Evolutionary conservation across 2,797 vertebrate species (phyloP).

Genomic region (Sus cebifrons): DNA sequence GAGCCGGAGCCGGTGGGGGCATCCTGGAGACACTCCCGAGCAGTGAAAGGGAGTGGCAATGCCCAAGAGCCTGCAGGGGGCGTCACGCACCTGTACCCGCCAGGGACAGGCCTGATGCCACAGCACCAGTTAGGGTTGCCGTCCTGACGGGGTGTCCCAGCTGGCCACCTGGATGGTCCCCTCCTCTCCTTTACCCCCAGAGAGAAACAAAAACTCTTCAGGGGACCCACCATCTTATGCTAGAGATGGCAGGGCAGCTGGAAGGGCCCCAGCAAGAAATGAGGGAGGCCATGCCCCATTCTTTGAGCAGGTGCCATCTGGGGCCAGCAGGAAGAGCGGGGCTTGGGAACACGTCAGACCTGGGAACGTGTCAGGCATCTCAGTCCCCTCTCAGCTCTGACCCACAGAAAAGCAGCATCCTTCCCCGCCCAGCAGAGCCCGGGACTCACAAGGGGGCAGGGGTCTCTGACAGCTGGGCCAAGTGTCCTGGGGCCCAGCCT

Average conservation of each 20-base stretch:
- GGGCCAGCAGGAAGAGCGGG: slow-evolving; percentile 28
- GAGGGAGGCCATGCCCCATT: neutral
- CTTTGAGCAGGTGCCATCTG: slow-evolving; percentile 15
- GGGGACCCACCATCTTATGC: neutral
- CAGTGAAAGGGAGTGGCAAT: neutral
- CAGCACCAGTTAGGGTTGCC: neutral
- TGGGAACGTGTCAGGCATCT: rapidly evolving
- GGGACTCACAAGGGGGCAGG: neutral
- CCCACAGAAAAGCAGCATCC: slow-evolving; percentile 16
- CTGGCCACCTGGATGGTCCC: neutral
- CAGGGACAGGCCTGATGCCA: neutral
- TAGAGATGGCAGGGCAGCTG: neutral
- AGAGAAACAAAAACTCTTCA: slow-evolving; percentile 14
- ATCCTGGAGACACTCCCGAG: neutral
- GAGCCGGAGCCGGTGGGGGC: neutral
- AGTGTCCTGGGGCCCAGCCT: slow-evolving; percentile 61
- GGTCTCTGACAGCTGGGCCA: slow-evolving; percentile 24
- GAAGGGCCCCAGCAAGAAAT: slow-evolving; percentile 2
- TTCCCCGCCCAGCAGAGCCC: slow-evolving; percentile 7
- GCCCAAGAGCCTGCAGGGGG: slow-evolving; percentile 6
- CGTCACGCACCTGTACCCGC: neutral
- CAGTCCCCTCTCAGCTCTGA: neutral
- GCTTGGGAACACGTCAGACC: neutral
- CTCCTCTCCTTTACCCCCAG: neutral
- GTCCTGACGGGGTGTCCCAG: neutral